Conservation (phyloP, 1,140 invertebrate species). For the Drosophila repletoides region DNA sequence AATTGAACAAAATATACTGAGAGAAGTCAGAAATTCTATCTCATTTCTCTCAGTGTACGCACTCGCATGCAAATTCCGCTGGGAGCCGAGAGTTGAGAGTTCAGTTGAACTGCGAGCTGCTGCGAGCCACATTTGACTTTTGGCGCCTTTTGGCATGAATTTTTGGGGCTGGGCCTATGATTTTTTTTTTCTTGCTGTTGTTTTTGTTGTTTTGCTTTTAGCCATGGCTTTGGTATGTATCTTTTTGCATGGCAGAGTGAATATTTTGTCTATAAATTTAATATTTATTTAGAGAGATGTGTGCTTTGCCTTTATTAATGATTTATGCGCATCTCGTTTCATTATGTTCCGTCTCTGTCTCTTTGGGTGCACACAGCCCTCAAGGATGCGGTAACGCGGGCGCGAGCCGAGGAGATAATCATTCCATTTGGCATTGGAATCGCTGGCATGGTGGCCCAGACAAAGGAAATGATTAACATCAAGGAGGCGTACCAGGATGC, state of each 20-base stretch:
- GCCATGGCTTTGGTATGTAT: slow-evolving; percentile 38
- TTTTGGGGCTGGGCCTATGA: slow-evolving; percentile 17
- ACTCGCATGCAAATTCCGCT: slow-evolving; percentile 49
- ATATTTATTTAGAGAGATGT: slow-evolving; percentile 40
- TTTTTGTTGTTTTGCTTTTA: slow-evolving; percentile 36
- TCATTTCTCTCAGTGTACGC: no score
- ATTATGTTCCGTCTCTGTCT: slow-evolving; percentile 15
- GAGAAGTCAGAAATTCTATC: no score
- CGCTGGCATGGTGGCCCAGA: slow-evolving; percentile 93
- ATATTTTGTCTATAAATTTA: slow-evolving; percentile 74
- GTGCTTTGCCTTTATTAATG: slow-evolving; percentile 42
- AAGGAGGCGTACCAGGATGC: slow-evolving; percentile 93
- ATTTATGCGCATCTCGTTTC: slow-evolving; percentile 40
- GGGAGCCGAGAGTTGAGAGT: slow-evolving; percentile 15
- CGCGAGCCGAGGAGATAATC: slow-evolving; percentile 90
- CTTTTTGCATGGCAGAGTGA: slow-evolving; percentile 60
- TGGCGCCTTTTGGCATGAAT: slow-evolving; percentile 50
- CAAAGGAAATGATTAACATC: slow-evolving; percentile 94
- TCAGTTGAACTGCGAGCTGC: not conserved
- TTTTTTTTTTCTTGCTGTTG: slow-evolving; percentile 43
- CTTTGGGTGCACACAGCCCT: no score
- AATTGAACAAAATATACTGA: no score
- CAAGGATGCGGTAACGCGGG: slow-evolving; percentile 88
- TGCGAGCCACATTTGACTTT: slow-evolving; percentile 64
- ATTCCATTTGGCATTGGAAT: slow-evolving; percentile 96